Evolutionary conservation across 2,797 vertebrate genomes (phyloP).

Genomic region (Phyllotis vaccarum): DNA sequence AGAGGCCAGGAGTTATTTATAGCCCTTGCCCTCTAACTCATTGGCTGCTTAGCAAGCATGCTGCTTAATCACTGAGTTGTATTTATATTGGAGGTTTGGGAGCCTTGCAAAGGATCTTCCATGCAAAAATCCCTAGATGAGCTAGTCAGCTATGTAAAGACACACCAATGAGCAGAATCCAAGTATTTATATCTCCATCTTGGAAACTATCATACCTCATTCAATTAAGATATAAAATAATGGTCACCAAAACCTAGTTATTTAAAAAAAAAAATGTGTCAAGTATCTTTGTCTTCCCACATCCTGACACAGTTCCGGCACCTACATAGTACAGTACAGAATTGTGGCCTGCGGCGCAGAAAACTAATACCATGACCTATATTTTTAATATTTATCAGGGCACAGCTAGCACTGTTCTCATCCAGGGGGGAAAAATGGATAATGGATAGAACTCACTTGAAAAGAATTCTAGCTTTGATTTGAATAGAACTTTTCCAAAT

Average conservation of each 20-base stretch:
- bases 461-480: conserved; percentile 14
- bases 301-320: neutral
- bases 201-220: neutral
- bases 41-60: neutral
- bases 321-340: neutral
- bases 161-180: neutral
- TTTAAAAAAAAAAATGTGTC: conserved; percentile 49
- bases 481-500: conserved; percentile 18
- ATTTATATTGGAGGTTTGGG: neutral
- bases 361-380: conserved; percentile 60
- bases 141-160: neutral
- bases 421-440: neutral
- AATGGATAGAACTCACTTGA: conserved; percentile 38
- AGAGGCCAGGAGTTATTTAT: conserved; percentile 55
- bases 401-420: conserved; percentile 14
- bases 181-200: neutral
- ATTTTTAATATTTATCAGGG: conserved; percentile 63
- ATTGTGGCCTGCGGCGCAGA: neutral
- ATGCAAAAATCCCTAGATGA: neutral
- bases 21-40: neutral
- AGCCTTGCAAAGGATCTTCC: neutral
- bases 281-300: neutral
- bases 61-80: neutral
- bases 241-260: conserved; percentile 34
- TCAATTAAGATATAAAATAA: conserved; percentile 42